phyloP scores from a whole-genome alignment of 1,140 invertebrate genomes.

The Riptortus pedestris region DNA sequence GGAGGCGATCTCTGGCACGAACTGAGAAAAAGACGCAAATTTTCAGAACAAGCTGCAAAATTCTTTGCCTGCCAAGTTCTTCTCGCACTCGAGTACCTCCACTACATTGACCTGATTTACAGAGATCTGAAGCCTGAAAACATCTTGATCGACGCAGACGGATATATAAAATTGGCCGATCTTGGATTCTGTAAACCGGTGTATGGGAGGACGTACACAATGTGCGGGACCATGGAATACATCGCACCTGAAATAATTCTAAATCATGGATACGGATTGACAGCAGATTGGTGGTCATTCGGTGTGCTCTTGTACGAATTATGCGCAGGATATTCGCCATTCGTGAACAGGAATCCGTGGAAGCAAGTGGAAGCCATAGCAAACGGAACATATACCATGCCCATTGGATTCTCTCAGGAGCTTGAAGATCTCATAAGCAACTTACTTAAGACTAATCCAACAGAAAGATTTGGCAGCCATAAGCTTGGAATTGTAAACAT shows the following conservation, averaged over 20 bases:
- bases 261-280: slow-evolving; percentile 89
- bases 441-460: slow-evolving; percentile 73
- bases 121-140: too few species aligned
- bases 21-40: slow-evolving; percentile 56
- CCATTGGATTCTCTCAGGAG: slow-evolving; percentile 55
- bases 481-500: slow-evolving; percentile 66
- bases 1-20: slow-evolving; percentile 79
- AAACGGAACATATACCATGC: slow-evolving; percentile 59
- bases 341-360: slow-evolving; percentile 71
- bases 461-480: slow-evolving; percentile 80
- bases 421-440: slow-evolving; percentile 81
- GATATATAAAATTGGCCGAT: slow-evolving; percentile 47
- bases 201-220: slow-evolving; percentile 71
- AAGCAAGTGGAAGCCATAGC: slow-evolving; percentile 83
- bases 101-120: slow-evolving; percentile 54
- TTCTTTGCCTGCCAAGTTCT: slow-evolving; percentile 92
- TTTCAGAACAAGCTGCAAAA: slow-evolving; percentile 66
- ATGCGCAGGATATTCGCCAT: slow-evolving; percentile 73
- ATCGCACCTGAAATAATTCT: slow-evolving; percentile 89
- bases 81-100: slow-evolving; percentile 87
- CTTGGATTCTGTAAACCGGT: slow-evolving; percentile 31
- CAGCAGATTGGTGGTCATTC: slow-evolving; percentile 95
- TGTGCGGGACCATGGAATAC: slow-evolving; percentile 95
- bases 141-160: slow-evolving; percentile 65
- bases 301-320: slow-evolving; percentile 80